phyloP scores from a whole-genome alignment of 2,113 vertebrate species.

The Fukomys damarensis region DNA sequence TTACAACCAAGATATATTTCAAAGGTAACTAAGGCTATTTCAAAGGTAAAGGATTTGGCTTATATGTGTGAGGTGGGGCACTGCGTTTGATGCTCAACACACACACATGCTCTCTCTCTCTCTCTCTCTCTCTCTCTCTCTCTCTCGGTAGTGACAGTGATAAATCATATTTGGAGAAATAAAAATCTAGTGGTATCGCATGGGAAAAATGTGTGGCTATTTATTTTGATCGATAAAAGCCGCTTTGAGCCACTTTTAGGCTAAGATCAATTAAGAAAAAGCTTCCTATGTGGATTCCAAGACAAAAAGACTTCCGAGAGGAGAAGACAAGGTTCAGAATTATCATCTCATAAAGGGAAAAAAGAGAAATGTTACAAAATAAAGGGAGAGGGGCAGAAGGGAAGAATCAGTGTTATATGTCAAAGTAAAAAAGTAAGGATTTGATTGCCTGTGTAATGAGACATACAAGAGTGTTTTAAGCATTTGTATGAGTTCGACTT shows the following conservation, averaged over 20 bases:
- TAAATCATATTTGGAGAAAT: neutral
- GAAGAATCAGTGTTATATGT: neutral
- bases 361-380: neutral
- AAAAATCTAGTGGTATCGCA: neutral
- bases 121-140: no score
- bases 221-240: neutral
- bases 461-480: neutral
- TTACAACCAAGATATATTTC: neutral
- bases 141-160: no score
- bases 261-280: neutral
- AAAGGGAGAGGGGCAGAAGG: neutral
- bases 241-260: neutral
- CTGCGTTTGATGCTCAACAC: neutral
- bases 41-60: neutral
- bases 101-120: no score
- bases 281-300: neutral
- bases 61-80: neutral
- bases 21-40: neutral
- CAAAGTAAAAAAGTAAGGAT: neutral
- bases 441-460: neutral
- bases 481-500: neutral
- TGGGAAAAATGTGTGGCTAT: neutral
- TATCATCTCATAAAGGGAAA: neutral
- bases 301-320: neutral
- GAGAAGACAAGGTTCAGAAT: neutral